These are phyloP conservation scores for Lophius piscatorius DNA, from an alignment of 2,113 vertebrate species.

Conservation along the genomic window DNA sequence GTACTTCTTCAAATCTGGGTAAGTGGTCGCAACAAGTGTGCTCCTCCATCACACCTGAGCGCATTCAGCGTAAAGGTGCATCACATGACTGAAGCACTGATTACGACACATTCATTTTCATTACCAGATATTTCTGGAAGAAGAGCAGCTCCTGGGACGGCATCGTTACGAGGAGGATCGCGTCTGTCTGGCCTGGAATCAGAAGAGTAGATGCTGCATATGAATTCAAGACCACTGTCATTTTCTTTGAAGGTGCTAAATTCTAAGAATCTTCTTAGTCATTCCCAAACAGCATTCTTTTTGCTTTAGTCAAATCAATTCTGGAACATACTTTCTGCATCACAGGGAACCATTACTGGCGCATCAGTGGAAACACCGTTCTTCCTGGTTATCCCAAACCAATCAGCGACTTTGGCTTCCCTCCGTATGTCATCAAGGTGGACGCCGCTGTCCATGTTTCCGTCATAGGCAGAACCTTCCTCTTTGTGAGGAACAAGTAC, in stretches of 20 bases:
- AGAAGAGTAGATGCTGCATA: conserved; percentile 70
- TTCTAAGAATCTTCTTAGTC: neutral
- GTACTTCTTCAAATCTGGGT: conserved; percentile 73
- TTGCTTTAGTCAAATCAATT: too few relatives aligned
- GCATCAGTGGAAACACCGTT: conserved; percentile 35
- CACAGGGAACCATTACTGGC: conserved; percentile 73
- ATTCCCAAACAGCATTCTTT: neutral
- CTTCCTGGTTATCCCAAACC: conserved; percentile 69
- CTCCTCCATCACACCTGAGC: too few relatives aligned
- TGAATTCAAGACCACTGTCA: conserved; percentile 37
- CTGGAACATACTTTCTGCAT: neutral
- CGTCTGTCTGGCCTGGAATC: conserved; percentile 48
- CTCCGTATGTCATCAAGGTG: conserved; percentile 65
- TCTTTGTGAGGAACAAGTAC: conserved; percentile 65
- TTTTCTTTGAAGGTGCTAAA: conserved; percentile 72
- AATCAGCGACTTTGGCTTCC: conserved; percentile 67
- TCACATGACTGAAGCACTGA: too few relatives aligned
- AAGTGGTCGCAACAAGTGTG: conserved; percentile 8
- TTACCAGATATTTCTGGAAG: conserved; percentile 55
- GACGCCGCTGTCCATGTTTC: conserved; percentile 71
- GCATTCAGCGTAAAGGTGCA: too few relatives aligned
- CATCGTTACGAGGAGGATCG: conserved; percentile 22
- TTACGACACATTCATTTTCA: neutral
- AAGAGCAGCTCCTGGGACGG: conserved; percentile 40
- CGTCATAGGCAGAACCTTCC: conserved; percentile 51